A percentile compares a stretch with the other conserved stretches of the same genome.
phyloP scores from a whole-genome alignment of 1,140 invertebrate species.

The Coptotermes formosanus region DNA sequence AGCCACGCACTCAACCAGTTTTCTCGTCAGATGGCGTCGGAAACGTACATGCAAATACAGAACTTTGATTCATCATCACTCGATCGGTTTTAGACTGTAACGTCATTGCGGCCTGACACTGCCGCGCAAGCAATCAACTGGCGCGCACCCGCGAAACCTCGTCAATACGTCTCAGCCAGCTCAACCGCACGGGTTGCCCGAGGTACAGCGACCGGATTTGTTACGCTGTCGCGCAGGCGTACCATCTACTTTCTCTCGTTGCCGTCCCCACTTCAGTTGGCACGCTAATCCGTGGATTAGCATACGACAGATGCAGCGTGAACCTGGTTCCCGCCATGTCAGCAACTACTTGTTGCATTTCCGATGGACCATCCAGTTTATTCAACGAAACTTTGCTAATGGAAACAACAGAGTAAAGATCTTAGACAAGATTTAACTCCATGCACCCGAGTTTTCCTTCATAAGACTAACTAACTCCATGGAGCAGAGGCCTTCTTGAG shows the following conservation, averaged over 20 bases:
- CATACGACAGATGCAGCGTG: no score
- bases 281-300: background rate
- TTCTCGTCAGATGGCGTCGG: background rate
- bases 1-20: background rate
- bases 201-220: background rate
- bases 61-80: background rate
- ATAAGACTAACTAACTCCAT: no score
- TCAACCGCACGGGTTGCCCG: background rate
- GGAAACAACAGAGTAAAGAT: background rate
- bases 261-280: background rate
- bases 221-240: background rate
- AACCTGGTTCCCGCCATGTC: background rate
- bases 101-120: background rate
- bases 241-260: background rate
- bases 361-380: background rate
- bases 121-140: background rate
- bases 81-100: background rate
- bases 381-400: background rate
- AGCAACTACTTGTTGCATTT: background rate
- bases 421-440: background rate
- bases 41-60: background rate
- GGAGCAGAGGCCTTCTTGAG: no score
- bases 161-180: background rate
- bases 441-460: background rate
- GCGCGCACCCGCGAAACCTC: background rate